Percentiles rank a stretch among this genome's conserved stretches.
Evolutionary conservation across 2,797 vertebrate genomes (phyloP).

Genomic region (Acanthiza pusilla): DNA sequence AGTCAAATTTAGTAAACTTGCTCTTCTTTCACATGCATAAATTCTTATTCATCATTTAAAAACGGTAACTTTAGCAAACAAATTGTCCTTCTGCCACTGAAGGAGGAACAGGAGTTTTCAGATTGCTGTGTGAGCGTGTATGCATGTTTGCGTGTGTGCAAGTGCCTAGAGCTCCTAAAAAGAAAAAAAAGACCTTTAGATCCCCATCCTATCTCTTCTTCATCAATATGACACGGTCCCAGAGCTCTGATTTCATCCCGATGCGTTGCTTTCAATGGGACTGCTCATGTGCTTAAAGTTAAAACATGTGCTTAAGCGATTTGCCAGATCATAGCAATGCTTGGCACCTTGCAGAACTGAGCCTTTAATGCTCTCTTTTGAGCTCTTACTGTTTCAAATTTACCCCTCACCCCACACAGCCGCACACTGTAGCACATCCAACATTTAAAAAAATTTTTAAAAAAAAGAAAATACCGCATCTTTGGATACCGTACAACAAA

Average conservation of each 20-base stretch:
- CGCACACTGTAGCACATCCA: slow-evolving; percentile 41
- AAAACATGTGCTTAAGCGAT: slow-evolving; percentile 65
- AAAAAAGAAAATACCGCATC: background rate
- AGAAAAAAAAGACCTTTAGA: slow-evolving; percentile 20
- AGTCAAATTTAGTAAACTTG: background rate
- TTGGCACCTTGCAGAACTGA: slow-evolving; percentile 67
- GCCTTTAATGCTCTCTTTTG: slow-evolving; percentile 67
- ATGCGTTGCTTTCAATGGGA: slow-evolving; percentile 39
- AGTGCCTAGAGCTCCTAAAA: slow-evolving; percentile 14
- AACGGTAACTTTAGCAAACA: background rate
- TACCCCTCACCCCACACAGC: slow-evolving; percentile 61
- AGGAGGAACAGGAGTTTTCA: background rate
- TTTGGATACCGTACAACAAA: slow-evolving; percentile 45
- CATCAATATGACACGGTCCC: slow-evolving; percentile 50
- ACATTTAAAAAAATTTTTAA: background rate
- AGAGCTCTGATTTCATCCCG: slow-evolving; percentile 55
- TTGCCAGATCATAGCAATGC: slow-evolving; percentile 62
- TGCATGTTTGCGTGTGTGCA: background rate
- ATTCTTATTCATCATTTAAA: background rate
- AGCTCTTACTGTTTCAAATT: slow-evolving; percentile 60
- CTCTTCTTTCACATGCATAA: background rate
- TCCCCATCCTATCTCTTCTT: slow-evolving; percentile 39
- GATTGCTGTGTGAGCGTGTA: accelerated
- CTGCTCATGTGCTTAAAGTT: slow-evolving; percentile 65
- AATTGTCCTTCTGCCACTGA: background rate